Conservation (phyloP, 2,797 vertebrate species). For the Takifugu ocellatus region DNA sequence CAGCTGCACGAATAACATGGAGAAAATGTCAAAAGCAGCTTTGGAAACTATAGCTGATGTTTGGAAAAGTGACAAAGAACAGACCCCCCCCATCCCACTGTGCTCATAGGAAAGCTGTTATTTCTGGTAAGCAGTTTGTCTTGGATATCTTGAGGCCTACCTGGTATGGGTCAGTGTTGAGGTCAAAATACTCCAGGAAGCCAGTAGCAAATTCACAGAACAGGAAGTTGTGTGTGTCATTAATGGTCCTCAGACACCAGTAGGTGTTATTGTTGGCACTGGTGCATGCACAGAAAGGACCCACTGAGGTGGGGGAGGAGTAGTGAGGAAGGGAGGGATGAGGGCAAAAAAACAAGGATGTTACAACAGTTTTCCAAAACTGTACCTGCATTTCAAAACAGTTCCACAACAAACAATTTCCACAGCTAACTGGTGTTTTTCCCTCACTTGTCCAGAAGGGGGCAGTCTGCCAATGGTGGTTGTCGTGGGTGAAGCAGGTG, state of each 20-base stretch:
- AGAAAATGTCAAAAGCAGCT: constrained; percentile 32
- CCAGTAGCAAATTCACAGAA: constrained; percentile 99
- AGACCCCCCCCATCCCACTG: too few species aligned
- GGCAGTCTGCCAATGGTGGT: constrained; percentile 98
- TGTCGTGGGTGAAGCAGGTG: constrained; percentile 98
- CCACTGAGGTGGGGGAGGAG: constrained; percentile 71
- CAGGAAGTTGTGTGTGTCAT: constrained; percentile 96
- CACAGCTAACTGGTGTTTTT: not conserved
- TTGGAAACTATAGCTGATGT: constrained; percentile 20
- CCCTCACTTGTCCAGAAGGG: constrained; percentile 94
- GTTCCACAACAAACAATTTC: constrained; percentile 5
- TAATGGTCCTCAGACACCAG: constrained; percentile 96
- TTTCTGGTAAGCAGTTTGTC: constrained; percentile 6
- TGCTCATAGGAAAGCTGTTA: too few species aligned
- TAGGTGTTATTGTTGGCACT: constrained; percentile 98
- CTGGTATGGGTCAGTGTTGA: constrained; percentile 95
- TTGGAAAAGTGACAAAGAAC: constrained; percentile 26
- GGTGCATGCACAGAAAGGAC: constrained; percentile 96
- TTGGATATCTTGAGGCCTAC: constrained; percentile 63
- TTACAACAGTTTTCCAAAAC: constrained; percentile 24
- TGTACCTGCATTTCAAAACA: constrained; percentile 26
- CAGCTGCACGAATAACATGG: constrained; percentile 72
- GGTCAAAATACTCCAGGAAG: constrained; percentile 96
- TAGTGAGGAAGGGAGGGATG: constrained; percentile 27
- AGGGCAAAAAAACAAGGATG: constrained; percentile 36